Conservation (phyloP, 2,797 vertebrate genomes). For the Margarornis squamiger region DNA sequence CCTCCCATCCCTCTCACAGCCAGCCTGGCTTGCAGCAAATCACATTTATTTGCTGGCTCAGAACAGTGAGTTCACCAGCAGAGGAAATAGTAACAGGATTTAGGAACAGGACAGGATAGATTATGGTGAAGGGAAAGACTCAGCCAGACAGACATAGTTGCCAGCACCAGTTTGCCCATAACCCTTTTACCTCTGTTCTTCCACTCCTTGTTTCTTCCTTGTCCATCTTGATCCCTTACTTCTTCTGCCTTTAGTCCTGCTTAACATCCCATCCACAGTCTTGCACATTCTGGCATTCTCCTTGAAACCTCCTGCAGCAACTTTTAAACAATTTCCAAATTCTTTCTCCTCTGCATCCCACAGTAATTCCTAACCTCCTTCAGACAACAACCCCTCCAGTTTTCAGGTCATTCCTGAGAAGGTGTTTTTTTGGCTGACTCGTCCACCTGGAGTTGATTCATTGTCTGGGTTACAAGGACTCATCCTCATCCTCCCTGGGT, state of each 20-base stretch:
- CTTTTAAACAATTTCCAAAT: neutral
- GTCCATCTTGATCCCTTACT: neutral
- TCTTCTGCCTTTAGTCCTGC: neutral
- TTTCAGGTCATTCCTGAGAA: neutral
- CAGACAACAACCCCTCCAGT: neutral
- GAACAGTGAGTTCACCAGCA: fast-evolving
- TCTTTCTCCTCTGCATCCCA: neutral
- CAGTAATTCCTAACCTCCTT: neutral
- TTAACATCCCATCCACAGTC: neutral
- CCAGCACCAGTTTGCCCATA: neutral
- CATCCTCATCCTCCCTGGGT: neutral
- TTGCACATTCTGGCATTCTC: fast-evolving
- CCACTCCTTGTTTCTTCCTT: neutral
- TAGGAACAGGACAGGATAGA: neutral
- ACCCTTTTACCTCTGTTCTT: neutral
- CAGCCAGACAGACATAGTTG: neutral
- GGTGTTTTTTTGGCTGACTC: neutral
- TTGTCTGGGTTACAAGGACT: neutral
- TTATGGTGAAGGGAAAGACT: neutral
- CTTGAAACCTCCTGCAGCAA: neutral
- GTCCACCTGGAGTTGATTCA: neutral
- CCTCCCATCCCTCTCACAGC: neutral
- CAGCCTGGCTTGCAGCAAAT: neutral
- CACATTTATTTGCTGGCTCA: neutral
- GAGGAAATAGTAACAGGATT: neutral